These are phyloP conservation scores for Oncorhynchus clarkii DNA, from an alignment of 2,113 vertebrate genomes.

Conservation along the genomic window DNA sequence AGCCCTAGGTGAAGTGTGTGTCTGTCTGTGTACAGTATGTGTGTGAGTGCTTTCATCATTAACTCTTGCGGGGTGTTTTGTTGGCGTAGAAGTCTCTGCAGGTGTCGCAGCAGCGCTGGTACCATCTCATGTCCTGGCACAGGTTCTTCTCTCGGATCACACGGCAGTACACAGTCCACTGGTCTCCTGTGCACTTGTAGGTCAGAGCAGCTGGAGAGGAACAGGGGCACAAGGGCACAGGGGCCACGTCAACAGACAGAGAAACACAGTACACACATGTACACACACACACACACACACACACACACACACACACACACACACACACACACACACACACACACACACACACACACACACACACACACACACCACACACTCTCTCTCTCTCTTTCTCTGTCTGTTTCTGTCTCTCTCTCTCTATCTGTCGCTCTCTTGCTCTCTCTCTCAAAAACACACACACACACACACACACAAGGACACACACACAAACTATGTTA, in stretches of 20 bases:
- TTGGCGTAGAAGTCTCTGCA: slow-evolving; percentile 94
- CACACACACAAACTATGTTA: slow-evolving; percentile 55
- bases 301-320: not conserved
- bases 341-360: not conserved
- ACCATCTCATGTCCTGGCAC: slow-evolving; percentile 96
- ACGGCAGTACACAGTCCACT: slow-evolving; percentile 93
- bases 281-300: not conserved
- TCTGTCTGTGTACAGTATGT: too few relatives aligned
- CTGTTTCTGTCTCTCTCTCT: not conserved
- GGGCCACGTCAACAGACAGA: not conserved
- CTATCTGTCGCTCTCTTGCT: not conserved
- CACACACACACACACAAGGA: slow-evolving; percentile 12
- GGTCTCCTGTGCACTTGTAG: slow-evolving; percentile 91
- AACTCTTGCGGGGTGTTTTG: slow-evolving; percentile 83
- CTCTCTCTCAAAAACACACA: not conserved
- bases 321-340: slow-evolving; percentile 6
- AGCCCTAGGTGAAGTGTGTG: slow-evolving; percentile 6
- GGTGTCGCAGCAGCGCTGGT: slow-evolving; percentile 94
- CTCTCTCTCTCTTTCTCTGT: not conserved
- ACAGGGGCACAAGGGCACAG: not conserved
- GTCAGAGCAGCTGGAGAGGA: slow-evolving; percentile 84
- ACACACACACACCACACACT: not conserved
- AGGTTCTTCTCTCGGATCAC: slow-evolving; percentile 93
- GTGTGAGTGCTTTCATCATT: slow-evolving; percentile 58
- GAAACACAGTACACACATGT: not conserved